Evolutionary conservation across 1,140 invertebrate genomes (phyloP).

Genomic region (Pygmarrhopalites habei): DNA sequence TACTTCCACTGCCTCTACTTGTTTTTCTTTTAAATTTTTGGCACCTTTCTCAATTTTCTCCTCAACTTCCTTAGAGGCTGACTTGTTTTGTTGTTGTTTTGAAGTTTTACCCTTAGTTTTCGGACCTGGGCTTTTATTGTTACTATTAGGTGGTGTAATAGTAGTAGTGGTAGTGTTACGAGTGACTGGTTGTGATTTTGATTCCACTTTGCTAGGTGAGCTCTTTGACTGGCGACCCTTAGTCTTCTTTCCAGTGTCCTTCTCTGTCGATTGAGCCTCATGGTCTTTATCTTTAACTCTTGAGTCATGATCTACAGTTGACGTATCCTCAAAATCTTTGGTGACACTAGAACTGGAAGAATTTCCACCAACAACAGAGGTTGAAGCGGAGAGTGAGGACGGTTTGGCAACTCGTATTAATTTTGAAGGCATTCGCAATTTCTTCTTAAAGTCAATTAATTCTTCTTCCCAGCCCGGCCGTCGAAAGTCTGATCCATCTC

Average conservation of each 20-base stretch:
- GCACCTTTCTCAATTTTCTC: slow-evolving; percentile 36
- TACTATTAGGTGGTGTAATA: too few species aligned
- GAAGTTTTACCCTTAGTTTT: slow-evolving; percentile 17
- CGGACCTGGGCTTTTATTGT: slow-evolving; percentile 6
- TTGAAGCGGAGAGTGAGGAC: slow-evolving; percentile 31
- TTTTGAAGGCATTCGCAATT: slow-evolving; percentile 65
- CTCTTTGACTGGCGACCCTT: slow-evolving; percentile 27
- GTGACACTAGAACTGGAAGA: neutral
- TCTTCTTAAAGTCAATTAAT: slow-evolving; percentile 60
- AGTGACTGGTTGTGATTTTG: slow-evolving; percentile 27
- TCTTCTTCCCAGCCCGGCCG: slow-evolving; percentile 69
- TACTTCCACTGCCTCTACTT: too few species aligned
- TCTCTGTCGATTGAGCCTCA: too few species aligned
- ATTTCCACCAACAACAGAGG: slow-evolving; percentile 23
- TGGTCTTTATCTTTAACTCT: neutral
- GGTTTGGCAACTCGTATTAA: slow-evolving; percentile 61
- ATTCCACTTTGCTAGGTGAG: slow-evolving; percentile 30
- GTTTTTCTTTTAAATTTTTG: slow-evolving; percentile 47
- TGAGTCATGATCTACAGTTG: slow-evolving; percentile 14
- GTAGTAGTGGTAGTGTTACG: slow-evolving; percentile 24
- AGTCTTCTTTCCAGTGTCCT: slow-evolving; percentile 36
- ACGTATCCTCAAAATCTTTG: slow-evolving; percentile 7
- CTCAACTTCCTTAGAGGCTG: slow-evolving; percentile 44
- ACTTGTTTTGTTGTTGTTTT: slow-evolving; percentile 12
- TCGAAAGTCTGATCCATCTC: slow-evolving; percentile 63